Percentiles rank a stretch among this genome's conserved stretches.
These are phyloP conservation scores for Lycophotia porphyrea DNA, from an alignment of 2,888 invertebrate species.

Conservation along the genomic window DNA sequence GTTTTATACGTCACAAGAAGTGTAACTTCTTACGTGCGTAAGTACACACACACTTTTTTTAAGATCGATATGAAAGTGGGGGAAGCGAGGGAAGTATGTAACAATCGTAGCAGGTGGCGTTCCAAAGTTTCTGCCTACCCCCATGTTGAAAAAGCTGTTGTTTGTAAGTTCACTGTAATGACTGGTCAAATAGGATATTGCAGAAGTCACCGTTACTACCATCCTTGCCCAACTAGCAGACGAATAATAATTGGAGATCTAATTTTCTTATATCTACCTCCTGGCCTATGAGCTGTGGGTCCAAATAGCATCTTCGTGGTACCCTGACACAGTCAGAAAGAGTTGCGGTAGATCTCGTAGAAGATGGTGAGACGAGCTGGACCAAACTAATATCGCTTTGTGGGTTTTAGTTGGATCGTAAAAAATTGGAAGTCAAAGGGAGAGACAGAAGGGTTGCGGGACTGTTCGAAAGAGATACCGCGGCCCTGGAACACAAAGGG, in stretches of 20 bases:
- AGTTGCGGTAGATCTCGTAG: neutral
- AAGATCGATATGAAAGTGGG: neutral
- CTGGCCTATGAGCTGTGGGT: neutral
- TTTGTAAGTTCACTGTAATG: neutral
- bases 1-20: too few species aligned
- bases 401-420: too few species aligned
- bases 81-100: neutral
- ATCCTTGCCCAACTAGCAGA: neutral
- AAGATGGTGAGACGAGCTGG: neutral
- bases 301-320: neutral
- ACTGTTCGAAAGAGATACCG: too few species aligned
- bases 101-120: neutral
- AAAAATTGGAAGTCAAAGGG: neutral
- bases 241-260: neutral
- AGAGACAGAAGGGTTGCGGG: too few species aligned
- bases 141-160: neutral
- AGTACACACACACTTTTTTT: too few species aligned
- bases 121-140: neutral
- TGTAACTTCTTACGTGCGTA: too few species aligned
- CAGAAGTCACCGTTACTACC: neutral
- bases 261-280: neutral
- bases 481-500: too few species aligned
- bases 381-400: too few species aligned
- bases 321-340: neutral
- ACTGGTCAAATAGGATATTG: neutral